Base-by-base conservation (phyloP, 2,888 invertebrate species). In the Megaustenia siamemsis region DNA sequence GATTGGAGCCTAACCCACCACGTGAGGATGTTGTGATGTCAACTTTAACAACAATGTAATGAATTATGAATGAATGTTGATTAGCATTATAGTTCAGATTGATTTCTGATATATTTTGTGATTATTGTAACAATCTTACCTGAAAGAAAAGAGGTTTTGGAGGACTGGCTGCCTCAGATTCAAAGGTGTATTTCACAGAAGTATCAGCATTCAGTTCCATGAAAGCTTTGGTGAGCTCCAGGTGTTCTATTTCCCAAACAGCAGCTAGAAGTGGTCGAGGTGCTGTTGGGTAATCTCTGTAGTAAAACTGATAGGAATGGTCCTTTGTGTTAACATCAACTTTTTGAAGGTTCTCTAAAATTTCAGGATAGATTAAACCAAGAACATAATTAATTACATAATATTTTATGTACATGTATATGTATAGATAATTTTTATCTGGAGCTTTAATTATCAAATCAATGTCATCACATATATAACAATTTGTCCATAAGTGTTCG, bases 111-210 rank as follows among this genome's bases (percentile, higher is more conserved):
- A 56, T 18, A 21, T 24, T 56, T 56, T 10, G 15, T 56, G 18
- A 1, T 12, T 18, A 43, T 24, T 45, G 24, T 60, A 8, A 24
- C n/a, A 40, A 24, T 10, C 15, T 86, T 87, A 93, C 93, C 82
- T 93, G 92, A 82, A 92, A 93, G 84, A 92, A 91, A 56, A 92
- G 86, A 0, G 93, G 93, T 83, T 91, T 92, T 8, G 87, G 87
- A 49, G 87, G 87, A 63, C 82, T 79, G 49, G 89, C 86, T 21
- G 87, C 88, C 18, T 88, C 86, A 32, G 89, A 88, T 8, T 89
- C 87, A 43, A 82, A 87, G 15, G 89, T 88, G 84, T 89, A 91
- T 32, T 90, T 85, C 5, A 87, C 86, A 38, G 84, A 84, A 0
- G 91, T 87, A 86, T 92, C 89, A 0, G 89, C 90, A 3, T 89